Evolutionary conservation across 2,797 vertebrate genomes (phyloP).

Genomic region (Hozukius guyotensis): DNA sequence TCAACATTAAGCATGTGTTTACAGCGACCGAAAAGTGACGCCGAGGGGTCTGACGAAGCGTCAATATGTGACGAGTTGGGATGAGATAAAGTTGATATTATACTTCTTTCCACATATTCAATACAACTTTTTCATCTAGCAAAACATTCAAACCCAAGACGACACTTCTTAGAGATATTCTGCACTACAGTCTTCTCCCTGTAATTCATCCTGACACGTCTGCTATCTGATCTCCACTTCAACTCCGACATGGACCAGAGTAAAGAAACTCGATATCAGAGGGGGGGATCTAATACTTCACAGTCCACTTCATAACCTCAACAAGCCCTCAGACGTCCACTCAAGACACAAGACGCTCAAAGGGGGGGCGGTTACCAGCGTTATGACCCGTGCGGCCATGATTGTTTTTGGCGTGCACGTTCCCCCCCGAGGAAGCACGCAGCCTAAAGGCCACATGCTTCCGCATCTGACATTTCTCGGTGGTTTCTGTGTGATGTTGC

Average conservation of each 20-base stretch:
- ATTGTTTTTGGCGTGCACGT: conserved; percentile 32
- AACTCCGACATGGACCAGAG: not conserved
- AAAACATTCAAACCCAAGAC: not conserved
- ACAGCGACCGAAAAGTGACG: no score
- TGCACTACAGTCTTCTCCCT: not conserved
- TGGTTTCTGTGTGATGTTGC: not conserved
- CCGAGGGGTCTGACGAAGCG: no score
- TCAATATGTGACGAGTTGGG: no score
- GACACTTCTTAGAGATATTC: not conserved
- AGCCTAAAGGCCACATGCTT: conserved; percentile 26
- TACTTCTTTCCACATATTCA: not conserved
- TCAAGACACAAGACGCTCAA: not conserved
- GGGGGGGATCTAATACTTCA: not conserved
- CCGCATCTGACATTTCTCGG: conserved; percentile 43
- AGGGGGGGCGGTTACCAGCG: not conserved
- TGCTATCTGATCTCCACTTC: not conserved
- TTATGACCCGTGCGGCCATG: not conserved
- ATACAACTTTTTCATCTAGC: not conserved
- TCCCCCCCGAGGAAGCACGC: not conserved
- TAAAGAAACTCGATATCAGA: not conserved
- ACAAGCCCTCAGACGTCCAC: not conserved
- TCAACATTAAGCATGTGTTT: no score
- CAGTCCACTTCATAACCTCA: not conserved
- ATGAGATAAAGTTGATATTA: not conserved
- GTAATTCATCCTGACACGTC: not conserved